phyloP scores from a whole-genome alignment of 2,113 vertebrate species.

The Sylvia atricapilla region DNA sequence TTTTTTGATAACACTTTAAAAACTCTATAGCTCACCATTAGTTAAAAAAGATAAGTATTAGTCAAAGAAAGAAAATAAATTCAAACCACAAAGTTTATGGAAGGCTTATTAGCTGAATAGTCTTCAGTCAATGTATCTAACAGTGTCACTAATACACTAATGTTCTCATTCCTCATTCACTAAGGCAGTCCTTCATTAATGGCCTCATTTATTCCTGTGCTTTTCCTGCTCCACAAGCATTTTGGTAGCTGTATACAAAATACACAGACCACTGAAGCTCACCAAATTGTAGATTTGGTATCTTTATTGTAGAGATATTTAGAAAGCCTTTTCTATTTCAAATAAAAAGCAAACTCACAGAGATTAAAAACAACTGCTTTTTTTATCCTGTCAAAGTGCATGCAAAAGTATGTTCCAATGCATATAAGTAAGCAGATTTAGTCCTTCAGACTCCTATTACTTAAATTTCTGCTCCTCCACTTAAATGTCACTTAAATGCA shows the following conservation, averaged over 20 bases:
- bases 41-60: neutral
- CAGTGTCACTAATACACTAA: neutral
- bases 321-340: neutral
- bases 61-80: neutral
- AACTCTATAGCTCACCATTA: neutral
- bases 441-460: neutral
- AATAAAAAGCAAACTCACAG: neutral
- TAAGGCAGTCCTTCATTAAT: neutral
- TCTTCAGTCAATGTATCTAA: neutral
- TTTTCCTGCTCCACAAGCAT: neutral
- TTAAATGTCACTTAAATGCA: neutral
- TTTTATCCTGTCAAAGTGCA: neutral
- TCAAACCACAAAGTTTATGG: neutral
- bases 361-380: neutral
- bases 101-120: neutral
- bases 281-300: neutral
- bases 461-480: neutral
- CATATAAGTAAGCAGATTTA: neutral
- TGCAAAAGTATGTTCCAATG: neutral
- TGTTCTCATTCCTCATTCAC: neutral
- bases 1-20: neutral
- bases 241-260: neutral
- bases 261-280: neutral
- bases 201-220: neutral
- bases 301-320: neutral